These are phyloP conservation scores for Petrocephalus microphthalmus DNA, from an alignment of 2,113 vertebrate species.

Conservation along the genomic window DNA sequence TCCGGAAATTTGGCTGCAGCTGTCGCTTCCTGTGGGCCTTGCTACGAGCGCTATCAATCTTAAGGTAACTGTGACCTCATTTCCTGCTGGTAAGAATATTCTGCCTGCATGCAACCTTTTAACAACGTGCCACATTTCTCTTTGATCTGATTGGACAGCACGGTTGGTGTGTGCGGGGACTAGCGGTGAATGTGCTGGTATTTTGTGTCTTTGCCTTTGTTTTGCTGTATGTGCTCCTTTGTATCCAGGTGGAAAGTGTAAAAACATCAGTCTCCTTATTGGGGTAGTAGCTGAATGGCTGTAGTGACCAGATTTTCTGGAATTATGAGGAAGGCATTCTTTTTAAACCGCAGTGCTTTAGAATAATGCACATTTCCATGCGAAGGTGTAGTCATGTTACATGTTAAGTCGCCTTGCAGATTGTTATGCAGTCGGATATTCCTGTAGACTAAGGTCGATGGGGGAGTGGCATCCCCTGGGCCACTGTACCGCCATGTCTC, in stretches of 20 bases:
- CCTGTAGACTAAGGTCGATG: background rate
- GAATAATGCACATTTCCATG: background rate
- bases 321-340: background rate
- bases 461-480: background rate
- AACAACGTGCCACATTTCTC: background rate
- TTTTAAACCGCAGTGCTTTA: background rate
- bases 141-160: background rate
- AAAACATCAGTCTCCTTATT: background rate
- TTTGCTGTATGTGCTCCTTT: background rate
- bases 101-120: background rate
- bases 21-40: conserved; percentile 37
- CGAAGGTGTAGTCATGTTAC: background rate
- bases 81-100: conserved; percentile 7
- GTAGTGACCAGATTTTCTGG: background rate
- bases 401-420: background rate
- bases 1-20: conserved; percentile 34
- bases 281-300: background rate
- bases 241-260: background rate
- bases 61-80: conserved; percentile 24
- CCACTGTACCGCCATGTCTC: background rate
- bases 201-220: background rate
- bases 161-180: background rate
- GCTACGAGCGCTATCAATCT: conserved; percentile 23
- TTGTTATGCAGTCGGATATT: background rate
- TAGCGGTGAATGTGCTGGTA: no score